Percentiles rank a stretch among this genome's conserved stretches.
phyloP scores from a whole-genome alignment of 1,140 invertebrate genomes.

The Drosophila pectinifera region DNA sequence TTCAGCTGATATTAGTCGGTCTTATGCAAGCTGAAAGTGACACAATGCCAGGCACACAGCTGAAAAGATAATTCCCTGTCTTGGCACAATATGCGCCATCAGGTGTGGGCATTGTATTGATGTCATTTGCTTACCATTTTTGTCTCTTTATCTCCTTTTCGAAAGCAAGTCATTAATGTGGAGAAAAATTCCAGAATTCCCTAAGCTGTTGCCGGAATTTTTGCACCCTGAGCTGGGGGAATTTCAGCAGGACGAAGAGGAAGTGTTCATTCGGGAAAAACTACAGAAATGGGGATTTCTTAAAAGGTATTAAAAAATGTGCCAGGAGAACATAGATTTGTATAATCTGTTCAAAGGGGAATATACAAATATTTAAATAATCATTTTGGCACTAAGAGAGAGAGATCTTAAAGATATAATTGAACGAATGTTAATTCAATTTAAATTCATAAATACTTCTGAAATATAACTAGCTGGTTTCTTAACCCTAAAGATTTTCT shows the following conservation, averaged over 20 bases:
- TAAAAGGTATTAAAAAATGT: background rate
- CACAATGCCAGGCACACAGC: conserved; percentile 21
- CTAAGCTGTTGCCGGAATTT: conserved; percentile 23
- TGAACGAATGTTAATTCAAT: too few species aligned
- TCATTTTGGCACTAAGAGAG: too few species aligned
- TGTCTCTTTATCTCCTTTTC: conserved; percentile 4
- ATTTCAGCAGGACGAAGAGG: conserved; percentile 8
- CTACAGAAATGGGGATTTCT: conserved; percentile 6
- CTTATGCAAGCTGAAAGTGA: conserved; percentile 31
- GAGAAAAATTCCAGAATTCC: conserved; percentile 26
- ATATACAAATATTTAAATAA: background rate
- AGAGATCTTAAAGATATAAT: too few species aligned
- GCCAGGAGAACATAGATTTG: too few species aligned
- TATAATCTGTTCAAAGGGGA: background rate
- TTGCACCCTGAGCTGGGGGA: conserved; percentile 23
- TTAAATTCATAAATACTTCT: too few species aligned
- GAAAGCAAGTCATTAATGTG: conserved; percentile 41
- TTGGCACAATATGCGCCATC: conserved; percentile 25
- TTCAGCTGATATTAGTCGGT: conserved; percentile 31
- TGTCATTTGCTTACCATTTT: conserved; percentile 39
- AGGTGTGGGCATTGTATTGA: conserved; percentile 41
- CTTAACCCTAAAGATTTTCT: too few species aligned
- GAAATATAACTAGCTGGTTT: too few species aligned
- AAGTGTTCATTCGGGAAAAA: conserved; percentile 10
- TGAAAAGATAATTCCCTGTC: conserved; percentile 29